Percentiles rank a stretch among this genome's conserved stretches.
phyloP scores from a whole-genome alignment of 2,888 invertebrate genomes.

The Argyresthia albistria region DNA sequence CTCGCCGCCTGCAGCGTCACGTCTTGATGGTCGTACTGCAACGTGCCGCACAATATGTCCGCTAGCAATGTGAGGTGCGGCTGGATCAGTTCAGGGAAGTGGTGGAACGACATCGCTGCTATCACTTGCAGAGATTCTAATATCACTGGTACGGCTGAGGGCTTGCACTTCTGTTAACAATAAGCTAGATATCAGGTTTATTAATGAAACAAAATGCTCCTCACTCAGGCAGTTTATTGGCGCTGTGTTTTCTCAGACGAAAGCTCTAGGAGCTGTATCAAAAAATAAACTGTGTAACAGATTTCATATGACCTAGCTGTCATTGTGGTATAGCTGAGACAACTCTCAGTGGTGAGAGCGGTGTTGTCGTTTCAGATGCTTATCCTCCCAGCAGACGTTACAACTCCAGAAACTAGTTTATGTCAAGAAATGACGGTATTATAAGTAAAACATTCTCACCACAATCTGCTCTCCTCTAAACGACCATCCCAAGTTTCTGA shows the following conservation, averaged over 20 bases:
- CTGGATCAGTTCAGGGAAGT: conserved; percentile 68
- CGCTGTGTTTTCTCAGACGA: no score
- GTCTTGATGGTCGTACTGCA: conserved; percentile 76
- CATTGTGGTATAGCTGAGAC: no score
- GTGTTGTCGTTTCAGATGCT: no score
- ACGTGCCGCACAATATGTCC: conserved; percentile 69
- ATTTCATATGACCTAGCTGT: no score
- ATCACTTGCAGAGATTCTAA: conserved; percentile 85
- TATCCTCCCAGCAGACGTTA: no score
- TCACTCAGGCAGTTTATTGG: no score
- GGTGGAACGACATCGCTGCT: conserved; percentile 73
- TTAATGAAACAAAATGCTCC: no score
- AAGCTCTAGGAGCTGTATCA: no score
- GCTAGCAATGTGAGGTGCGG: conserved; percentile 73
- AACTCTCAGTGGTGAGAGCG: no score
- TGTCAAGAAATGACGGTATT: no score
- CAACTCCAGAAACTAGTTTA: no score
- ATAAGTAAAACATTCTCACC: conserved; percentile 24
- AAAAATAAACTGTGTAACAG: no score
- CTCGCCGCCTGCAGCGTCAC: conserved; percentile 81
- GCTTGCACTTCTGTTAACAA: conserved; percentile 39
- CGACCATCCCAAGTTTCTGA: conserved; percentile 66
- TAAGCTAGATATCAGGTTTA: neutral
- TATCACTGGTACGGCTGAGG: conserved; percentile 77
- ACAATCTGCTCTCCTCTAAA: conserved; percentile 35